Evolutionary conservation across 1,140 invertebrate species (phyloP), one percentile per base, ranked within the genome.

Genomic region (Calycopis cecrops): DNA sequence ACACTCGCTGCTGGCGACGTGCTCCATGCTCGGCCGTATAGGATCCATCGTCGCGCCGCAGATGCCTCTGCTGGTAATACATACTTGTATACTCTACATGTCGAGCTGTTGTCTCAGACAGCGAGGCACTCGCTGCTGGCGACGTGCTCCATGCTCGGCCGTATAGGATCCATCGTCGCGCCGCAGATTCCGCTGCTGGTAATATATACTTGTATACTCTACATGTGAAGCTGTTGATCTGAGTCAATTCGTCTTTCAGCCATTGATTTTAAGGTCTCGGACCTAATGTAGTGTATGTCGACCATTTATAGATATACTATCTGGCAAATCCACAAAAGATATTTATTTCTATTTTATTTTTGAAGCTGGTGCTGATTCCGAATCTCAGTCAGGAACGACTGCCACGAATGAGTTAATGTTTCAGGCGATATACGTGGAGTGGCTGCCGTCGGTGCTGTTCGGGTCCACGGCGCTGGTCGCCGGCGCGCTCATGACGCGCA

Each of bases 141-240:
- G 7, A 82, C 90, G 58, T 93, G 92, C 74, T 93, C 92, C 17
- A 93, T 93, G 90, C 84, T 92, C 49, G 93, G 92, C 35, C 84
- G 93, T 16, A 76, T 94, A 42, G 92, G 93, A 1, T 92, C 92
- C 16, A 93, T 94, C 78, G 67, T 93, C 38, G 91, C 92, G 35
- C 91, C 92, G 62, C 90, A 93, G 89, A 90, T 92, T 63, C 89
- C 91, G 1, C 63, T 90, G 11, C 64, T 90, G 78, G 89, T 90
- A 76, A 78, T 6, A 28, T 6, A 3, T 28, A 6, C 21, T 28
- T 28, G 6, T 28, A 6, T 28, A 28, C 21, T 93, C 17, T 94
- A 94, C 73, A 90, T 94, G 67, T 93, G 14, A 92, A 94, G 84
- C 85, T 94, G 75, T 94, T 93, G 71, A 93, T 93, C 0, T 94